Base-by-base conservation (phyloP, 2,888 invertebrate species). In the Microdon myrmicae region DNA sequence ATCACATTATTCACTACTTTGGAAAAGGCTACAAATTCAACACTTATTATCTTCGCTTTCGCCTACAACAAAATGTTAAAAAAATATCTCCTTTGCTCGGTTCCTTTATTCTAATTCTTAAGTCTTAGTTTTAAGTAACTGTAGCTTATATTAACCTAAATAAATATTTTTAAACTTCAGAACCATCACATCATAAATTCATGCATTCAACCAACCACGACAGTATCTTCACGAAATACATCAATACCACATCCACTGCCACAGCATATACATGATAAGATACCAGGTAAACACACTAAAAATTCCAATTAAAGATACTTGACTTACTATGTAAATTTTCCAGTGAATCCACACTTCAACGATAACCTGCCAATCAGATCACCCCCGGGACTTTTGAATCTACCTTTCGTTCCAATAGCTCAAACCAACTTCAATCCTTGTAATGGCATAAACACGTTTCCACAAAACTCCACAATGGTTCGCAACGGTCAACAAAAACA, bases 211-310 rank as follows among this genome's bases (percentile, higher is more conserved):
- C 71, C 73, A 37, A 72, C 72, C 28, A 39, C 68, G 22, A 69
- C 68, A 55, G 71, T 79, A 58, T 74, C 78, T 53, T 71, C 80
- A 19, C 69, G 80, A 48, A 80, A 81, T 69, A 77, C 79, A 49
- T 77, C 81, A 66, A 76, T 80, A 69, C 76, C 81, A 69, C 83
- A 79, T 77, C 84, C 77, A 73, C 74, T 75, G 68, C 81, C 75
- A 58, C 79, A 80, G 68, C 75, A 78, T 68, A 72, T 78, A 51
- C 70, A 71, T 67, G 74, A 75, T 17, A 74, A 75, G 59, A 64
- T 67, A 56, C 54, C 43, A 53, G 60, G 67, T 69, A 58, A 68
- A 28, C 28, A 4, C 10, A 9, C 10, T 34, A 37, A n/a, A n/a
- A n/a, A n/a, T n/a, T n/a, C n/a, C n/a, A n/a, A n/a, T n/a, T n/a